Base-by-base conservation (phyloP, 2,888 invertebrate species). In the Ophion obscuratus region DNA sequence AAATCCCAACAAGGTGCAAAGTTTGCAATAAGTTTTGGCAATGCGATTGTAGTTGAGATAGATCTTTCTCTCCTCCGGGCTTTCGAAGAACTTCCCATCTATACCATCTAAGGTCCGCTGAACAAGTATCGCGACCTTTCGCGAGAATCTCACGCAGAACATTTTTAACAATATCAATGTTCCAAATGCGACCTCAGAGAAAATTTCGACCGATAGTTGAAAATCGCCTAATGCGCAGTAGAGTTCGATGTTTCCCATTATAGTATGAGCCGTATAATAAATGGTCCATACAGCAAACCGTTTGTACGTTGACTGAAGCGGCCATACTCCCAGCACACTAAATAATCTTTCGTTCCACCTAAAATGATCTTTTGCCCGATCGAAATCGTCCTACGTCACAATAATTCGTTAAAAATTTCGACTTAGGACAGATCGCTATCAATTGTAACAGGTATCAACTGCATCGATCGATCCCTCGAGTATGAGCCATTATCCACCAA, bases 331-430 rank as follows among this genome's bases (percentile, higher is more conserved):
- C 24, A 84, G 61, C 0, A 84, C 27, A 31, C 31, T 2, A 31
- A 80, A 79, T 10, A 79, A 67, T n/a, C 62, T n/a, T 17, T 75
- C 68, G 31, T 74, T 79, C 83, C 83, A 83, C 14, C 31, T 44
- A 59, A 27, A 78, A 59, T 68, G 44, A 44, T 61, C 61, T 68
- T 78, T 78, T 10, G 78, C 78, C 2, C 62, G 62, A 20, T 75
- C 70, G 27, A 68, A 78, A 31, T 61, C 61, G 24, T 78, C 68
- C 78, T 78, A 31, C 24, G 36, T 59, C 47, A 71, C 31, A 59
- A 11, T n/a, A 20, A 31, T 73, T 73, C 36, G 11, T 73, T 59
- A 73, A 20, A 61, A n/a, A 61, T 61, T 5, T 61, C 59, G 6
- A n/a, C 59, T 7, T 20, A 61, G 5, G n/a, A 61, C 0, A n/a